A percentile compares a stretch with the other conserved stretches of the same genome.
Evolutionary conservation across 2,888 invertebrate species (phyloP).

Genomic region (Aphidoletes aphidimyza): DNA sequence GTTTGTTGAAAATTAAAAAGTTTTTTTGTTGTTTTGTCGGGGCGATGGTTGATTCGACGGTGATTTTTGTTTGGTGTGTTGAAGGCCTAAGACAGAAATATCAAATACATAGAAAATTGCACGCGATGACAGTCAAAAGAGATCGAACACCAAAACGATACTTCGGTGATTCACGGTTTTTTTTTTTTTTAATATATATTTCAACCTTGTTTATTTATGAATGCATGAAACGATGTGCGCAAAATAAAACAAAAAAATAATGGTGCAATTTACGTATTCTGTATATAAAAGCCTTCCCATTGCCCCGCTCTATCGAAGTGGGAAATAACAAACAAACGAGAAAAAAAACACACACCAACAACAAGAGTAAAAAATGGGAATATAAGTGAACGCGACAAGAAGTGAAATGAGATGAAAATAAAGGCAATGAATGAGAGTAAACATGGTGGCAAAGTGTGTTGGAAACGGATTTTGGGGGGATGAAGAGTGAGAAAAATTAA

Average conservation of each 20-base stretch:
- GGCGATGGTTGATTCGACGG: neutral
- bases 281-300: neutral
- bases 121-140: too few relatives aligned
- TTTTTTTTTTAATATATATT: neutral
- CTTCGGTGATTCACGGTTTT: too few relatives aligned
- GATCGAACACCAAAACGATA: too few relatives aligned
- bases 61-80: neutral
- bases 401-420: conserved; percentile 38
- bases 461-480: neutral
- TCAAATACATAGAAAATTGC: too few relatives aligned
- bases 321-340: too few relatives aligned
- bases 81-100: too few relatives aligned
- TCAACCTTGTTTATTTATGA: neutral
- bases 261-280: conserved; percentile 17
- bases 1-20: neutral
- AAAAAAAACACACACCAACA: too few relatives aligned
- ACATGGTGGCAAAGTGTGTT: neutral
- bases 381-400: neutral
- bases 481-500: conserved; percentile 36
- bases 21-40: too few relatives aligned
- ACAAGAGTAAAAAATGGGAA: neutral
- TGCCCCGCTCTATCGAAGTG: neutral
- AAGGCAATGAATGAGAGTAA: neutral
- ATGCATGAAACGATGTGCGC: conserved; percentile 25
- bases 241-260: conserved; percentile 22